Evolutionary conservation across 2,113 vertebrate genomes (phyloP), one percentile per base, ranked within the genome.

Genomic region (Cyprinodon tularosa): DNA sequence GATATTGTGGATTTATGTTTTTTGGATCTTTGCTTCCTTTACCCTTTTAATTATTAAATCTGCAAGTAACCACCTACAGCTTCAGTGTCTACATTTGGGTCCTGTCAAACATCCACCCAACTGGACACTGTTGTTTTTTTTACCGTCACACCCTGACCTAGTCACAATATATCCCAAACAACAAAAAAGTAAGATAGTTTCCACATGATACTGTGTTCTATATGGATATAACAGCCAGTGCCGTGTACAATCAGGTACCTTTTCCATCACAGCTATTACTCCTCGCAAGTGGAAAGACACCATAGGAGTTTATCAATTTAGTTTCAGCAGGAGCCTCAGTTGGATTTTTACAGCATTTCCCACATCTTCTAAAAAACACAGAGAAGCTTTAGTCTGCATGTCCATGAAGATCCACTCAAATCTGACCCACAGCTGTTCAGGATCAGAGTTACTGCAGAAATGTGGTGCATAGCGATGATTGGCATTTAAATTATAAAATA

Each of bases 251-350:
- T 68, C 78, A 81, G 68, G 71, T 17, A 11, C 36, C 17, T 22
- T 17, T 57, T 12, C 65, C 70, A 42, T 10, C 62, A 53, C 74
- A 44, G 67, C 67, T 62, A 37, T 45, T 63, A 53, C 59, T 57
- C 72, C 70, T 72, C 13, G 38, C 44, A 78, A 71, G 74, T 76
- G 78, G 67, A 71, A 77, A 62, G 45, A 59, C 71, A 75, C 61
- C 77, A 17, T 68, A 45, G 38, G 47, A 36, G 66, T 38, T 60
- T 72, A 68, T 64, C 42, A 37, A 11, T n/a, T 38, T 66, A 9
- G 17, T 68, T 57, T 47, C 68, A 29, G n/a, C 3, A 17, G 17
- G 36, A 50, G 7, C 47, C 45, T 69, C 44, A 45, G 48, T n/a
- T 75, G 64, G 65, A 50, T 62, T 42, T 63, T 8, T 3, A 17